phyloP scores from a whole-genome alignment of 2,888 invertebrate genomes.

The Endomychus coccineus region DNA sequence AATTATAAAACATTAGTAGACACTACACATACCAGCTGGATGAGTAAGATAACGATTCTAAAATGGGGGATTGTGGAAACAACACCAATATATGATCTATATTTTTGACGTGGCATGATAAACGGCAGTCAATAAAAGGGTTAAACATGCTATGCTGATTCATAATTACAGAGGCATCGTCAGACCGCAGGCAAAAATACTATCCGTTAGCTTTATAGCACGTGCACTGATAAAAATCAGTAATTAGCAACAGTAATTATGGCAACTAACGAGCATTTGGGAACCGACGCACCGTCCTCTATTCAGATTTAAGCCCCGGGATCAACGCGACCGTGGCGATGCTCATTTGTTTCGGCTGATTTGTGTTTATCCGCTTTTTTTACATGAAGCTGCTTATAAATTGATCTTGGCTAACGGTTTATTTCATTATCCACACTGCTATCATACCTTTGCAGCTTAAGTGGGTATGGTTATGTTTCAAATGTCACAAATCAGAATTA shows the following conservation, averaged over 20 bases:
- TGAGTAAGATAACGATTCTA: too few relatives aligned
- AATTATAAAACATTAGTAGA: too few relatives aligned
- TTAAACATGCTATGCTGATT: conserved; percentile 42
- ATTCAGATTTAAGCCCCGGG: conserved; percentile 32
- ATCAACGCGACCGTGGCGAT: conserved; percentile 32
- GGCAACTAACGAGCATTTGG: conserved; percentile 44
- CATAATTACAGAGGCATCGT: conserved; percentile 36
- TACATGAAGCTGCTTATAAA: too few relatives aligned
- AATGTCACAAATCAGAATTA: too few relatives aligned
- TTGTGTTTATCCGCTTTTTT: too few relatives aligned
- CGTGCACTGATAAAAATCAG: conserved; percentile 46
- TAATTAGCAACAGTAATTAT: conserved; percentile 47
- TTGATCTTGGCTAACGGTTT: too few relatives aligned
- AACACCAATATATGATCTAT: conserved; percentile 16
- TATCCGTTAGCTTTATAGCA: conserved; percentile 37
- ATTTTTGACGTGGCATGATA: conserved; percentile 36
- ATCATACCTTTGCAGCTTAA: too few relatives aligned
- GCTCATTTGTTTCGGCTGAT: conserved; percentile 40
- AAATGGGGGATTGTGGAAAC: too few relatives aligned
- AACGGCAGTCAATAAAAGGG: conserved; percentile 41
- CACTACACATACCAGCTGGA: too few relatives aligned
- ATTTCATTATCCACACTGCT: too few relatives aligned
- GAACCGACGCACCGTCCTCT: conserved; percentile 17
- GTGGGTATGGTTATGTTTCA: too few relatives aligned
- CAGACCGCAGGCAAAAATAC: conserved; percentile 35